Percentiles rank a stretch among this genome's conserved stretches.
These are phyloP conservation scores for Drosophila rubida DNA, from an alignment of 2,888 invertebrate species.

Conservation along the genomic window DNA sequence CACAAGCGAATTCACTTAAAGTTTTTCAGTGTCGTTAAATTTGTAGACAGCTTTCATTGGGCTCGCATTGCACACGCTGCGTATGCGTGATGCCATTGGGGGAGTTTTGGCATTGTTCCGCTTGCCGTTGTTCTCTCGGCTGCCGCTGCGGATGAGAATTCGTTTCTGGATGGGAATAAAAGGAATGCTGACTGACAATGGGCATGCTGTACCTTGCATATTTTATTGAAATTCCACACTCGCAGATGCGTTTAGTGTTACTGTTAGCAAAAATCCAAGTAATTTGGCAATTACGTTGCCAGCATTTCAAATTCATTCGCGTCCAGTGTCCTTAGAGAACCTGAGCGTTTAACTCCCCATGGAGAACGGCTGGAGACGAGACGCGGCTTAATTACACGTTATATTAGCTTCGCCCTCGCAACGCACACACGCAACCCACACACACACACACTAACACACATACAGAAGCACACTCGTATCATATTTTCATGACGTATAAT, in stretches of 20 bases:
- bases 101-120: conserved; percentile 13
- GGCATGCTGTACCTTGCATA: conserved; percentile 63
- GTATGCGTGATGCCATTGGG: conserved; percentile 48
- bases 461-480: conserved; percentile 35
- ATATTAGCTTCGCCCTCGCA: conserved; percentile 55
- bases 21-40: conserved; percentile 29
- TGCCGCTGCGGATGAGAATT: not conserved
- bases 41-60: conserved; percentile 13
- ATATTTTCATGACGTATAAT: conserved; percentile 74
- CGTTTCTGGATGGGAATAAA: conserved; percentile 5
- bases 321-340: conserved; percentile 39
- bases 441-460: conserved; percentile 4
- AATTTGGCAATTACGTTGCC: conserved; percentile 74
- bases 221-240: conserved; percentile 79
- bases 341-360: conserved; percentile 33
- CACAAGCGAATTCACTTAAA: not conserved
- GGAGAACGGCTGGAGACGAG: conserved; percentile 11
- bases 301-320: conserved; percentile 67
- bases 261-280: conserved; percentile 67
- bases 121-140: not conserved
- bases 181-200: conserved; percentile 34
- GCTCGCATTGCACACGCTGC: conserved; percentile 27
- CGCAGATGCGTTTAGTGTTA: conserved; percentile 70
- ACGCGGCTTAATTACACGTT: conserved; percentile 73
- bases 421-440: not conserved